These are phyloP conservation scores for Axinella damicornis DNA, from an alignment of 37 sponge, comb jelly and placozoan species.

Conservation along the genomic window DNA sequence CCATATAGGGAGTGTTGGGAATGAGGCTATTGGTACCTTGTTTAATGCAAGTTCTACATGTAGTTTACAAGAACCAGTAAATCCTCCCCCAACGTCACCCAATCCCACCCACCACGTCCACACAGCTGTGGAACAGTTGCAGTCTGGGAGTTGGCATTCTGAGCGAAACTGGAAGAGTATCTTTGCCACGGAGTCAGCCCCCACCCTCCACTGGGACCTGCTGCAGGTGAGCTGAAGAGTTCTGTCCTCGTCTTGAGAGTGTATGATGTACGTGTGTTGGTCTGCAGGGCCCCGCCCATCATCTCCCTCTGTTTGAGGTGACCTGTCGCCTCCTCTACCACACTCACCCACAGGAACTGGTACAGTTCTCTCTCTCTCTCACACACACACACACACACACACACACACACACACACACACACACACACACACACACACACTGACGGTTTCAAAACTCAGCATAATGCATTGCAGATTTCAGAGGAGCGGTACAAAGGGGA, in stretches of 20 bases:
- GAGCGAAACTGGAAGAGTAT: conserved; percentile 49
- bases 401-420: conserved; percentile 22
- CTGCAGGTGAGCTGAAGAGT: no score
- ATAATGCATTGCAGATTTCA: no score
- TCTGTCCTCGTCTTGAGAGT: no score
- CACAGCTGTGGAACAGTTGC: conserved; percentile 42
- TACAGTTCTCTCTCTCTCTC: background rate
- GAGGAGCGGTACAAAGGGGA: no score
- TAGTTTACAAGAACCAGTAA: no score
- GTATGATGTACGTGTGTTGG: background rate
- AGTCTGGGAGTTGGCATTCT: conserved; percentile 27
- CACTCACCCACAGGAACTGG: conserved; percentile 60
- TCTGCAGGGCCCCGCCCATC: background rate
- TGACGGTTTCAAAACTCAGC: no score
- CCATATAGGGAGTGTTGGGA: no score
- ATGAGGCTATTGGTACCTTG: no score
- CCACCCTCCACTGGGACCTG: background rate
- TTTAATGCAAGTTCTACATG: no score
- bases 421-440: conserved; percentile 29
- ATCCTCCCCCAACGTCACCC: no score
- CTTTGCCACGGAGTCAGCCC: conserved; percentile 34
- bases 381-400: conserved; percentile 4
- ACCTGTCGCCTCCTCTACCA: conserved; percentile 71
- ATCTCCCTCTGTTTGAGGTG: conserved; percentile 62
- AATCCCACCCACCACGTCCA: no score